These are phyloP conservation scores for Strongylocentrotus purpuratus DNA, from an alignment of 35 echinoderm and acorn worm genomes.

Conservation along the genomic window DNA sequence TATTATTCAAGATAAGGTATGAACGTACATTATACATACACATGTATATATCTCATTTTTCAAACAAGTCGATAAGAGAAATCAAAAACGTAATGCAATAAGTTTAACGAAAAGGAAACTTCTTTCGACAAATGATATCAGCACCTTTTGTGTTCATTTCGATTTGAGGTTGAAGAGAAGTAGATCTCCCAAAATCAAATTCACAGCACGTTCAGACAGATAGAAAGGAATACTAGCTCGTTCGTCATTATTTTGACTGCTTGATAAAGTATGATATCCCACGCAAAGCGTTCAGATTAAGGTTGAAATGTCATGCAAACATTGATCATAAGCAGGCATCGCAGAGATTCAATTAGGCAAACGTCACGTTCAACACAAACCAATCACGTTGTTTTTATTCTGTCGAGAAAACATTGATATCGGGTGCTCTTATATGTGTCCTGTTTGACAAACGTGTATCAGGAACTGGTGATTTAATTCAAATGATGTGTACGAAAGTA, in stretches of 20 bases:
- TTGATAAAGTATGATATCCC: conserved; percentile 22
- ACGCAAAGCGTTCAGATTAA: background rate
- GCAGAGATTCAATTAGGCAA: background rate
- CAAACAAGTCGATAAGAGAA: background rate
- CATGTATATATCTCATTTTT: background rate
- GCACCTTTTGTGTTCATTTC: background rate
- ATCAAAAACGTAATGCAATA: background rate
- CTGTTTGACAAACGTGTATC: background rate
- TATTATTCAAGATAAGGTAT: background rate
- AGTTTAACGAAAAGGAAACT: background rate
- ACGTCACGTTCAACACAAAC: conserved; percentile 4
- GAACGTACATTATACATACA: background rate
- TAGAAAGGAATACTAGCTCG: background rate
- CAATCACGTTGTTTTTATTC: background rate
- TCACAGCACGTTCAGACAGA: background rate
- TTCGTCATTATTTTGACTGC: background rate
- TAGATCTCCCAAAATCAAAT: background rate
- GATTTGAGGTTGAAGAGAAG: background rate
- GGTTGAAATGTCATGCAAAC: background rate
- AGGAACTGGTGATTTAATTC: background rate
- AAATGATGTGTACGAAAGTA: background rate
- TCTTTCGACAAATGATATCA: background rate
- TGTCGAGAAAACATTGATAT: conserved; percentile 12
- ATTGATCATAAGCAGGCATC: background rate
- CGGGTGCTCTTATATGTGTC: background rate